Percentiles rank a stretch among this genome's conserved stretches.
These are phyloP conservation scores for Mirza zaza DNA, from an alignment of 2,113 vertebrate genomes.

Conservation along the genomic window DNA sequence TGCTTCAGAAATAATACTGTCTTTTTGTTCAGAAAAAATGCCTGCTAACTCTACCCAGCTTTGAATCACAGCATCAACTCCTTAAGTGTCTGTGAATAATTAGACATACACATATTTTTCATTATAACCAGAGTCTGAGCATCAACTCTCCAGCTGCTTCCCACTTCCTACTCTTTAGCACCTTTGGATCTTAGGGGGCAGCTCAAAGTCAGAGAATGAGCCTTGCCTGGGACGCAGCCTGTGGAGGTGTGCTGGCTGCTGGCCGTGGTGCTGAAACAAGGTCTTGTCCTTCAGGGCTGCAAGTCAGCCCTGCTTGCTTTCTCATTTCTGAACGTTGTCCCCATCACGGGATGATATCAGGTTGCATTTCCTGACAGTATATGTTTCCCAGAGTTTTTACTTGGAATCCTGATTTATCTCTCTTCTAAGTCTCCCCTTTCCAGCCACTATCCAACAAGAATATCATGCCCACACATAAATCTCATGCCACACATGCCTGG, in stretches of 20 bases:
- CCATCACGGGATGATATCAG: neutral
- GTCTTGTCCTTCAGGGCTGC: neutral
- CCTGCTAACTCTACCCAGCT: neutral
- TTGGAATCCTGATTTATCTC: neutral
- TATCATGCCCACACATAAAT: neutral
- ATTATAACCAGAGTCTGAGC: neutral
- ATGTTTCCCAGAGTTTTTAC: neutral
- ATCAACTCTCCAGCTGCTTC: neutral
- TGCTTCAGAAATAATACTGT: slow-evolving; percentile 45
- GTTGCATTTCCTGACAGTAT: neutral
- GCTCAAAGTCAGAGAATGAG: neutral
- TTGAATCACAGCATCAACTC: neutral
- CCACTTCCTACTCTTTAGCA: neutral
- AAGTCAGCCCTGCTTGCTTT: neutral
- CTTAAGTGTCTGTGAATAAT: neutral
- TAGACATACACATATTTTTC: neutral
- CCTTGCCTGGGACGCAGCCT: no score
- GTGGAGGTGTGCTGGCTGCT: neutral
- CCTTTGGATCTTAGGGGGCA: neutral
- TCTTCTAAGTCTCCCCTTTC: neutral
- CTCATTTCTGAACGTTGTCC: neutral
- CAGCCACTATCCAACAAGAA: neutral
- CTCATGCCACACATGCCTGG: neutral
- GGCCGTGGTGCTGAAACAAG: slow-evolving; percentile 7
- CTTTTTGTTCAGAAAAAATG: neutral